phyloP scores from a whole-genome alignment of 2,113 vertebrate genomes.

The Lynx canadensis region DNA sequence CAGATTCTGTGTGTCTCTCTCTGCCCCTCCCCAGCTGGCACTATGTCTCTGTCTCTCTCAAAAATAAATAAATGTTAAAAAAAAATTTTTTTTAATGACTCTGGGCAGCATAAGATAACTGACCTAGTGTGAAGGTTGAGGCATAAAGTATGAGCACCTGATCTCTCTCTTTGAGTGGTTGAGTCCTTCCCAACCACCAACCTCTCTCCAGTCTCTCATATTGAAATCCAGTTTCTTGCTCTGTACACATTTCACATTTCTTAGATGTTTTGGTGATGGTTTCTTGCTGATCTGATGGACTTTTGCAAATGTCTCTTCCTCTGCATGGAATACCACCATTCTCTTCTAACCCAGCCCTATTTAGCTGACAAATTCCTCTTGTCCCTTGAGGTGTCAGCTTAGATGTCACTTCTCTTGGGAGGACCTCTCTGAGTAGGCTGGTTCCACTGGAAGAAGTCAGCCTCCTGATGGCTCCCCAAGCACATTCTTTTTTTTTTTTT shows the following conservation, averaged over 20 bases:
- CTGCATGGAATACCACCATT: not conserved
- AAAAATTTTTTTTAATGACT: not conserved
- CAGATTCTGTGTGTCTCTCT: too few species aligned
- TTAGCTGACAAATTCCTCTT: not conserved
- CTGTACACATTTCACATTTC: not conserved
- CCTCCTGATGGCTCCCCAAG: not conserved
- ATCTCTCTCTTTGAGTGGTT: not conserved
- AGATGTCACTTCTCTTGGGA: not conserved
- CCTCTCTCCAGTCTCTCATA: not conserved
- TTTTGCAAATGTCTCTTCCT: not conserved
- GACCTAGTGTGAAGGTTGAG: rapidly evolving
- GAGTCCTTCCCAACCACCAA: not conserved
- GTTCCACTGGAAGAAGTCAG: not conserved
- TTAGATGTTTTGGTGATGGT: not conserved
- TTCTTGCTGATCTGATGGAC: not conserved
- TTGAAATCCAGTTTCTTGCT: not conserved
- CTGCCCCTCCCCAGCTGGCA: too few species aligned
- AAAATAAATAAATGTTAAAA: not conserved
- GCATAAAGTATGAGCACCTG: rapidly evolving
- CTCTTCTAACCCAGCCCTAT: not conserved
- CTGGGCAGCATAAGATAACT: too few species aligned
- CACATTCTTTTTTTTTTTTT: not conserved
- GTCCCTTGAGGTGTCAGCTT: not conserved
- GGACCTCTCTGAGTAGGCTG: not conserved
- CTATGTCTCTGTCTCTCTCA: too few species aligned